These are phyloP conservation scores for Sardinella longiceps DNA, from an alignment of 2,797 vertebrate species.

Conservation along the genomic window DNA sequence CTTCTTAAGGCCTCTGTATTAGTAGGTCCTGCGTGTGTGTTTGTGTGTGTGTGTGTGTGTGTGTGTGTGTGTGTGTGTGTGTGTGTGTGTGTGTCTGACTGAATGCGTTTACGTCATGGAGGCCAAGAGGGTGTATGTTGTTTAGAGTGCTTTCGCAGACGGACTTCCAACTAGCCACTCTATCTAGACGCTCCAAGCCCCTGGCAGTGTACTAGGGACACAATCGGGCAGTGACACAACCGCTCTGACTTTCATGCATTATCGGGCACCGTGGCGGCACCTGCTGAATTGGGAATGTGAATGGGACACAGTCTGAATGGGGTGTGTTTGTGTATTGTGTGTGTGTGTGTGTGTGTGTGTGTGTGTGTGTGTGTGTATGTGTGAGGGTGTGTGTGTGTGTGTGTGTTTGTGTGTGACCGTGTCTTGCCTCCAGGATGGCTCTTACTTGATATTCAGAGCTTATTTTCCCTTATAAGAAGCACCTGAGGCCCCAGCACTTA, in stretches of 20 bases:
- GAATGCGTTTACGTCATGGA: not conserved
- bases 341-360: too few species aligned
- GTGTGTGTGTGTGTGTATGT: too few species aligned
- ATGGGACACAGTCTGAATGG: not conserved
- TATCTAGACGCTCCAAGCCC: not conserved
- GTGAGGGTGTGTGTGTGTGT: too few species aligned
- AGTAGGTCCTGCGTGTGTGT: not conserved
- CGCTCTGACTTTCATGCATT: conserved; percentile 15
- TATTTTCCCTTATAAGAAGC: not conserved
- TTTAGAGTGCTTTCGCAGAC: not conserved
- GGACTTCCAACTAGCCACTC: conserved; percentile 1
- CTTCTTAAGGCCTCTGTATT: not conserved
- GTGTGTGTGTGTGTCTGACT: not conserved
- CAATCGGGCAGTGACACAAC: not conserved
- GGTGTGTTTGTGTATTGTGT: too few species aligned
- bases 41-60: not conserved
- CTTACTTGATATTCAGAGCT: not conserved
- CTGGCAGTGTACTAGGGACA: not conserved
- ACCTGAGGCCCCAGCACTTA: not conserved
- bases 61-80: not conserved
- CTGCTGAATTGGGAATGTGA: not conserved
- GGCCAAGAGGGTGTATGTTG: not conserved
- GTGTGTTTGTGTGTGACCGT: too few species aligned
- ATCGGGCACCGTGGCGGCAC: not conserved
- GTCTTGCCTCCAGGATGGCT: not conserved